Conservation (phyloP, 2,797 vertebrate species). For the Siniperca undulata region DNA sequence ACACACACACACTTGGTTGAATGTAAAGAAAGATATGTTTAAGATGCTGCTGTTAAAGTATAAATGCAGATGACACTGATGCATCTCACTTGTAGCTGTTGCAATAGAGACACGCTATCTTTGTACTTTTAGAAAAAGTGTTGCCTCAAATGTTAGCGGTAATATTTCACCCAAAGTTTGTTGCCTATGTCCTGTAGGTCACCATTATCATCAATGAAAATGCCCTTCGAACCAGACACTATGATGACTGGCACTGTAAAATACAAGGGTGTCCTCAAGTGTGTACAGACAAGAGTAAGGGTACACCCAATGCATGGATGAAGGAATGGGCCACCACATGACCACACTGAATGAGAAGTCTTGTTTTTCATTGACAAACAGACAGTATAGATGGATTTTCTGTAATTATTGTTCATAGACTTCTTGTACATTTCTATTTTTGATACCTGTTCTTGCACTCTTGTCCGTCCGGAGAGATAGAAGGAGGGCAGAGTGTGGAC, state of each 20-base stretch:
- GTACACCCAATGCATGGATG: slow-evolving; percentile 48
- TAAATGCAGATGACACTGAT: slow-evolving; percentile 75
- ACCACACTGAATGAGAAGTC: slow-evolving; percentile 72
- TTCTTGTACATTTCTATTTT: slow-evolving; percentile 89
- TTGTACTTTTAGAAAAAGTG: slow-evolving; percentile 65
- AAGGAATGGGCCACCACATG: slow-evolving; percentile 49
- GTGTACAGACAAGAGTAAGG: slow-evolving; percentile 50
- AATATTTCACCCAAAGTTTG: slow-evolving; percentile 65
- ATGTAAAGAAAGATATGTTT: slow-evolving; percentile 83
- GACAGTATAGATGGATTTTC: slow-evolving; percentile 68
- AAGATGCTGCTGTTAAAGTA: slow-evolving; percentile 89
- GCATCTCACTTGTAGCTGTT: slow-evolving; percentile 81
- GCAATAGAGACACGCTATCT: slow-evolving; percentile 70
- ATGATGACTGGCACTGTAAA: slow-evolving; percentile 34
- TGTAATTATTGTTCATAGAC: slow-evolving; percentile 87
- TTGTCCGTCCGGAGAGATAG: slow-evolving; percentile 43
- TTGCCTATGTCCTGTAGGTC: slow-evolving; percentile 58
- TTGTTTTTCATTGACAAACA: slow-evolving; percentile 56
- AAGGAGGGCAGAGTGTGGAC: slow-evolving; percentile 58
- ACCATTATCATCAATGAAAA: slow-evolving; percentile 54
- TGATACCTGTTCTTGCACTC: slow-evolving; percentile 83
- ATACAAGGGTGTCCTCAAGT: slow-evolving; percentile 37
- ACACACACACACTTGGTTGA: slow-evolving; percentile 80
- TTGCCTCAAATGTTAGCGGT: slow-evolving; percentile 75
- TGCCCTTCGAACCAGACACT: slow-evolving; percentile 43